A percentile compares a stretch with the other conserved stretches of the same genome.
These are phyloP conservation scores for Octonoba sinensis DNA, from an alignment of 2,888 invertebrate genomes.

Conservation along the genomic window DNA sequence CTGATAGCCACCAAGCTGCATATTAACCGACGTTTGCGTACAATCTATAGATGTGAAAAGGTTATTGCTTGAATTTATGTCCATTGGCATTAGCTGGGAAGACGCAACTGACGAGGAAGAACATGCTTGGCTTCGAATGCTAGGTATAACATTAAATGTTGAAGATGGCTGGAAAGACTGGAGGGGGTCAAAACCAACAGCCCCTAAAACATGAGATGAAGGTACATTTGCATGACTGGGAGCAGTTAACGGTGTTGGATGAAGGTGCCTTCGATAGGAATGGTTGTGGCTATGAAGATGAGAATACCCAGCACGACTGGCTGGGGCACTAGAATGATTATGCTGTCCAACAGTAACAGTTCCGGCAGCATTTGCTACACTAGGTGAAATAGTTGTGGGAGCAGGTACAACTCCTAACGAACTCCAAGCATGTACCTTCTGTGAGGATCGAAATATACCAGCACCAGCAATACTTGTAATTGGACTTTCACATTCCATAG, in stretches of 20 bases:
- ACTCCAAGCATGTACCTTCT: conserved; percentile 62
- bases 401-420: conserved; percentile 51
- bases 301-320: conserved; percentile 61
- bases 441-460: conserved; percentile 61
- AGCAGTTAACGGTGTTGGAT: conserved; percentile 51
- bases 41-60: conserved; percentile 70
- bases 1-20: conserved; percentile 69
- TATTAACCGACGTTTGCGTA: conserved; percentile 71
- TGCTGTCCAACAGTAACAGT: conserved; percentile 60
- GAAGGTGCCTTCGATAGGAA: conserved; percentile 60
- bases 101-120: conserved; percentile 63
- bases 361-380: conserved; percentile 37
- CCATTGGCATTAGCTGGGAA: conserved; percentile 67
- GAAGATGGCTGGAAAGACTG: conserved; percentile 65
- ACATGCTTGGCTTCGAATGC: conserved; percentile 59
- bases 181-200: conserved; percentile 63
- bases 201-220: conserved; percentile 56
- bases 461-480: conserved; percentile 63
- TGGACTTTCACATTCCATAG: conserved; percentile 86
- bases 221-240: conserved; percentile 37
- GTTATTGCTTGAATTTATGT: conserved; percentile 68
- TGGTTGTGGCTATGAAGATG: conserved; percentile 63
- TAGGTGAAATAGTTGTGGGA: conserved; percentile 49
- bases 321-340: conserved; percentile 56
- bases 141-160: conserved; percentile 52